Evolutionary conservation across 2,113 vertebrate species (phyloP).

Genomic region (Ariopsis seemanni): DNA sequence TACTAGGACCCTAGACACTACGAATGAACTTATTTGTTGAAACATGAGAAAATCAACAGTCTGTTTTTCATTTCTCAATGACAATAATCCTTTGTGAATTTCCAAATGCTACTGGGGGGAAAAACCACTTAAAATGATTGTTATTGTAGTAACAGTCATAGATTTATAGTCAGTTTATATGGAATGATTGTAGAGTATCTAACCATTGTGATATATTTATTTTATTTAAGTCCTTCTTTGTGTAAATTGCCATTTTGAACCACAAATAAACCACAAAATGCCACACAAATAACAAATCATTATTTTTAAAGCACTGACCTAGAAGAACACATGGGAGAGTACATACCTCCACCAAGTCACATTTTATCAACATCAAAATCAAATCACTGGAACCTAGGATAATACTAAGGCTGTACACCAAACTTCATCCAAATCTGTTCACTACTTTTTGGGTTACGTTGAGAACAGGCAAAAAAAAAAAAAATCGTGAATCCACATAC

Average conservation of each 20-base stretch:
- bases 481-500: too few species aligned
- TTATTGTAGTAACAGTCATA: background rate
- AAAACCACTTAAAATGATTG: background rate
- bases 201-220: background rate
- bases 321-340: too few species aligned
- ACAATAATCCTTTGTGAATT: background rate
- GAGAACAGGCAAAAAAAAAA: too few species aligned
- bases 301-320: background rate
- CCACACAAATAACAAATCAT: background rate
- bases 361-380: too few species aligned
- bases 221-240: background rate
- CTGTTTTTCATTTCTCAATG: background rate
- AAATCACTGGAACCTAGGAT: too few species aligned
- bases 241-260: background rate
- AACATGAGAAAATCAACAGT: background rate
- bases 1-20: background rate
- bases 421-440: too few species aligned
- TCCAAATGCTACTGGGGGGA: background rate
- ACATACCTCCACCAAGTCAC: too few species aligned
- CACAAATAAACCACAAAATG: background rate
- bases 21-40: background rate
- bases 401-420: too few species aligned
- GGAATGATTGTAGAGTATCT: background rate
- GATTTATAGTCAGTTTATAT: background rate
- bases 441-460: too few species aligned